Evolutionary conservation across 1,140 invertebrate species (phyloP).

Genomic region (Acromyrmex echinatior): DNA sequence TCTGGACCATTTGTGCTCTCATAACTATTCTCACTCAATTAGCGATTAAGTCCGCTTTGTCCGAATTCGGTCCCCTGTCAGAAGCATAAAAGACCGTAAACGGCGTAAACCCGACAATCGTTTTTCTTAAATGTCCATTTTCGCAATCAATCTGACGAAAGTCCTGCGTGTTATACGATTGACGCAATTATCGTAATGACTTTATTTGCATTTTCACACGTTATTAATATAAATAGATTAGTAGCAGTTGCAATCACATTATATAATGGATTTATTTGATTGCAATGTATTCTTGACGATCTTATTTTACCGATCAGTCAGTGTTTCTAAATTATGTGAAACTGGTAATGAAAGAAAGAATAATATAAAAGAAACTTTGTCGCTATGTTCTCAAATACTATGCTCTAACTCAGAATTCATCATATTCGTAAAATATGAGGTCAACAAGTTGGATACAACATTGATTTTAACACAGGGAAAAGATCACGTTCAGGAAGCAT

Average conservation of each 20-base stretch:
- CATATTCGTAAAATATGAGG: slow-evolving; percentile 27
- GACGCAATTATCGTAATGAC: slow-evolving; percentile 2
- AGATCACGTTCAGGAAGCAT: not conserved
- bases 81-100: slow-evolving; percentile 28
- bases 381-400: not conserved
- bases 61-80: slow-evolving; percentile 32
- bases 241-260: not conserved
- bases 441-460: not conserved
- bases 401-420: not conserved
- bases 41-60: slow-evolving; percentile 69
- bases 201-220: not conserved
- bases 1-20: slow-evolving; percentile 34
- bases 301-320: not conserved
- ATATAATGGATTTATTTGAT: not conserved
- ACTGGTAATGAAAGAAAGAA: not conserved
- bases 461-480: slow-evolving; percentile 9
- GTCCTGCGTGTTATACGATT: not conserved
- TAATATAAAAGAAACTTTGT: not conserved
- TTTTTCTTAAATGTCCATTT: slow-evolving; percentile 29
- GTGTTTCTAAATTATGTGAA: not conserved
- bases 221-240: slow-evolving; percentile 13
- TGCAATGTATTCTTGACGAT: not conserved
- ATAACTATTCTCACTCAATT: slow-evolving; percentile 72
- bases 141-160: not conserved
- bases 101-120: slow-evolving; percentile 34